These are phyloP conservation scores for Chironex yamaguchii DNA, from an alignment of 30 jellyfish, hydroid and myxozoan genomes.

Conservation along the genomic window DNA sequence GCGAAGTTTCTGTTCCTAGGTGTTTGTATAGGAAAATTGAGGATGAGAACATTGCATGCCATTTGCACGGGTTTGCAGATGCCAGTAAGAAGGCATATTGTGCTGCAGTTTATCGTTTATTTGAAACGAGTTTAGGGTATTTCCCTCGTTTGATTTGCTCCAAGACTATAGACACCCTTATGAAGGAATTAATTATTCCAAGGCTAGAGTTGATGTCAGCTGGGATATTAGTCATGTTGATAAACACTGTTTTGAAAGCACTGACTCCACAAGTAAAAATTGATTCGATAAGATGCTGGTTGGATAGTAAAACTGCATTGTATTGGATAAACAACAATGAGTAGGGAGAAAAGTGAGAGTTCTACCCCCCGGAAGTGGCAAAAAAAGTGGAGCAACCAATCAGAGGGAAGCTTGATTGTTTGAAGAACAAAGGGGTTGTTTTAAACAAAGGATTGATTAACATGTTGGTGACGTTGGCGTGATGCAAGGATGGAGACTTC, in stretches of 20 bases:
- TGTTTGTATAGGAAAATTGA: too few species aligned
- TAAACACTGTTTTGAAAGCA: constrained; percentile 4
- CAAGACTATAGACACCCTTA: constrained; percentile 21
- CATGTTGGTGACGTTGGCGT: too few species aligned
- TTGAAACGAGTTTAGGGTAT: constrained; percentile 1
- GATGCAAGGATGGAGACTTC: too few species aligned
- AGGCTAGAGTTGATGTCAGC: constrained; percentile 42
- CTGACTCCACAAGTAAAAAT: not conserved
- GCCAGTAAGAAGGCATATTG: constrained; percentile 21
- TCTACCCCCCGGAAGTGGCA: too few species aligned
- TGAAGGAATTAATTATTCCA: constrained; percentile 18
- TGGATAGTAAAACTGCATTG: constrained; percentile 61
- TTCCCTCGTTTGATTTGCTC: not conserved
- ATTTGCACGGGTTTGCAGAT: not conserved
- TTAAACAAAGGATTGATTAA: too few species aligned
- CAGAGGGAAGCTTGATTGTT: too few species aligned
- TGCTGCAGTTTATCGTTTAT: constrained; percentile 11
- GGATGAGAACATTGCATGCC: too few species aligned
- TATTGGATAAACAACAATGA: constrained; percentile 31
- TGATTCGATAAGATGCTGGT: constrained; percentile 11
- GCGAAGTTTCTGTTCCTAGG: too few species aligned
- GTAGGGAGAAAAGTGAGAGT: constrained; percentile 31
- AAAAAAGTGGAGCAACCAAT: too few species aligned
- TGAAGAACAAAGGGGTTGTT: too few species aligned
- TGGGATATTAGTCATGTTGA: not conserved